Conservation (phyloP, 2,113 vertebrate species). For the Melierax canorus region DNA sequence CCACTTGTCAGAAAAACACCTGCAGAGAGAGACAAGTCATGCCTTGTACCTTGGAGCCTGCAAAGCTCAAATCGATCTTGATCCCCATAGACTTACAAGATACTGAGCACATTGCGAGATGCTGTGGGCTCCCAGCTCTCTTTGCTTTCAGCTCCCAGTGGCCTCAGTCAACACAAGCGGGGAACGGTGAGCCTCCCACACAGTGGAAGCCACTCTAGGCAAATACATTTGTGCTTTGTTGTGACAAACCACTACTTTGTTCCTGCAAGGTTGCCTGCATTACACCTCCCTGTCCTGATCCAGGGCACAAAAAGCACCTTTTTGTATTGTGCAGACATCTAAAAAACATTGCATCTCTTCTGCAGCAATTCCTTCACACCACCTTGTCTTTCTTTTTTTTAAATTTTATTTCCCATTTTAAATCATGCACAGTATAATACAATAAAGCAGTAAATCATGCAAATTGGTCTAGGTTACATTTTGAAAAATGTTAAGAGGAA, state of each 20-base stretch:
- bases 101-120: not conserved
- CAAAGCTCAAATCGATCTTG: not conserved
- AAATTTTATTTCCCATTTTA: constrained; percentile 82
- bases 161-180: not conserved
- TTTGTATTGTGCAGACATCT: not conserved
- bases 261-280: not conserved
- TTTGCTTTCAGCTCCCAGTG: constrained; percentile 39
- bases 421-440: constrained; percentile 83
- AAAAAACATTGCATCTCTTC: constrained; percentile 34
- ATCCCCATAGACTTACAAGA: not conserved
- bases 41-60: constrained; percentile 7
- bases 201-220: not conserved
- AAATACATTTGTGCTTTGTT: not conserved
- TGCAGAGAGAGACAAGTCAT: constrained; percentile 24
- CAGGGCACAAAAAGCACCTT: not conserved
- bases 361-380: constrained; percentile 48
- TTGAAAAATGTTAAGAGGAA: constrained; percentile 88
- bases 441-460: constrained; percentile 89
- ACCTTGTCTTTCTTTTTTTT: constrained; percentile 48
- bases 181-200: not conserved
- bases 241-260: not conserved
- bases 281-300: not conserved
- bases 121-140: constrained; percentile 9
- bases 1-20: constrained; percentile 52
- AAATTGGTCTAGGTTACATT: constrained; percentile 87